A percentile compares a stretch with the other conserved stretches of the same genome.
These are phyloP conservation scores for Pinctada fucata DNA, from an alignment of 2,888 invertebrate species.

Conservation along the genomic window DNA sequence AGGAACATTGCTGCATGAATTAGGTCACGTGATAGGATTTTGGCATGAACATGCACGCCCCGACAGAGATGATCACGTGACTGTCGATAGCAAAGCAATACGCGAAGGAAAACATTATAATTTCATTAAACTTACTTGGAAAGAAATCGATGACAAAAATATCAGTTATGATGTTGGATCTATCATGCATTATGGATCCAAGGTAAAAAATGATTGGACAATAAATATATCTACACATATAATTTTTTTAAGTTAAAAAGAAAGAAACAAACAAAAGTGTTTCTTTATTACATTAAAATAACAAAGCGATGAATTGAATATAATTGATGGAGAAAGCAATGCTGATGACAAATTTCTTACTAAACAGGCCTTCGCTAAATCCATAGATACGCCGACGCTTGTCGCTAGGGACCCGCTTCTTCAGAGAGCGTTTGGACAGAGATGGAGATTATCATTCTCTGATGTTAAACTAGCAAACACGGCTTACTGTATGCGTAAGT, in stretches of 20 bases:
- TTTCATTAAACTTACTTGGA: slow-evolving; percentile 68
- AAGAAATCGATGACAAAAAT: slow-evolving; percentile 64
- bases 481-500: slow-evolving; percentile 71
- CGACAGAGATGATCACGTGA: slow-evolving; percentile 67
- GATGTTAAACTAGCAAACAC: slow-evolving; percentile 73
- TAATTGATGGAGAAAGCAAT: too few species aligned
- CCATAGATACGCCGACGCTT: slow-evolving; percentile 49
- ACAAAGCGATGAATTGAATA: too few species aligned
- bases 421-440: slow-evolving; percentile 71
- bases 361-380: background rate
- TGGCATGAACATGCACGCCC: slow-evolving; percentile 75
- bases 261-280: too few species aligned
- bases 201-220: slow-evolving; percentile 54
- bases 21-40: slow-evolving; percentile 74
- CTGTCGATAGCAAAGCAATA: slow-evolving; percentile 62
- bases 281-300: too few species aligned
- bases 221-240: background rate
- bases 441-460: slow-evolving; percentile 71
- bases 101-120: slow-evolving; percentile 66
- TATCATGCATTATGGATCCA: slow-evolving; percentile 73
- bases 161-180: slow-evolving; percentile 73
- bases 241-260: too few species aligned
- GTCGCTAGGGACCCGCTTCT: slow-evolving; percentile 63
- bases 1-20: slow-evolving; percentile 71
- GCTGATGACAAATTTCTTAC: too few species aligned